phyloP scores from a whole-genome alignment of 2,113 vertebrate species.

The Azemiops feae region DNA sequence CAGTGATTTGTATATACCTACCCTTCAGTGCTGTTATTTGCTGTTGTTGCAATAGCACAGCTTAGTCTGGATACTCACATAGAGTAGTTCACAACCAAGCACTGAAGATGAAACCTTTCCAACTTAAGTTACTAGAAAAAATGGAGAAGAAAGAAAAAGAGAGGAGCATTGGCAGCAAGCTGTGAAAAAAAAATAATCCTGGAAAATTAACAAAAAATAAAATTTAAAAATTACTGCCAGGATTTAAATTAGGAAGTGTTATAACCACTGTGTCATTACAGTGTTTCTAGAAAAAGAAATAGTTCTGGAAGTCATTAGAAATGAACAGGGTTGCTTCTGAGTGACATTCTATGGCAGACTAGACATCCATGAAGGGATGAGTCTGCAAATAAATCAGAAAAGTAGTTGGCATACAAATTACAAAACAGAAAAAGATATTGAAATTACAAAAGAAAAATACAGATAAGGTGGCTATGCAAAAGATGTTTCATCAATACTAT shows the following conservation, averaged over 20 bases:
- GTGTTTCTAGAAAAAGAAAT: not conserved
- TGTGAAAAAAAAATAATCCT: not conserved
- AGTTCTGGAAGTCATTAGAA: not conserved
- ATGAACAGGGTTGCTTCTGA: not conserved
- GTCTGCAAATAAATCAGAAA: not conserved
- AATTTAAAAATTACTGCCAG: not conserved
- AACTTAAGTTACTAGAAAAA: not conserved
- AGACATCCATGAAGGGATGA: not conserved
- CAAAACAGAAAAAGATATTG: not conserved
- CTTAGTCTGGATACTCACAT: not conserved
- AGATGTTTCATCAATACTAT: not conserved
- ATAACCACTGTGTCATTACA: not conserved
- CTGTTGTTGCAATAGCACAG: not conserved
- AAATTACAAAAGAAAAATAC: not conserved
- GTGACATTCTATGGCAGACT: not conserved
- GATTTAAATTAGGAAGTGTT: not conserved
- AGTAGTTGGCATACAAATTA: not conserved
- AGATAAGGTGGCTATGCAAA: not conserved
- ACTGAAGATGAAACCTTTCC: not conserved
- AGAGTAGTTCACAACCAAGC: not conserved
- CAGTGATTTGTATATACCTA: not conserved
- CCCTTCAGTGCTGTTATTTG: not conserved
- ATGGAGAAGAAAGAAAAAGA: not conserved
- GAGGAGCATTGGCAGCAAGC: not conserved
- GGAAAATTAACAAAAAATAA: not conserved